Percentiles rank a stretch among this genome's conserved stretches.
Conservation (phyloP, 2,797 vertebrate genomes). For the Pipistrellus kuhlii region DNA sequence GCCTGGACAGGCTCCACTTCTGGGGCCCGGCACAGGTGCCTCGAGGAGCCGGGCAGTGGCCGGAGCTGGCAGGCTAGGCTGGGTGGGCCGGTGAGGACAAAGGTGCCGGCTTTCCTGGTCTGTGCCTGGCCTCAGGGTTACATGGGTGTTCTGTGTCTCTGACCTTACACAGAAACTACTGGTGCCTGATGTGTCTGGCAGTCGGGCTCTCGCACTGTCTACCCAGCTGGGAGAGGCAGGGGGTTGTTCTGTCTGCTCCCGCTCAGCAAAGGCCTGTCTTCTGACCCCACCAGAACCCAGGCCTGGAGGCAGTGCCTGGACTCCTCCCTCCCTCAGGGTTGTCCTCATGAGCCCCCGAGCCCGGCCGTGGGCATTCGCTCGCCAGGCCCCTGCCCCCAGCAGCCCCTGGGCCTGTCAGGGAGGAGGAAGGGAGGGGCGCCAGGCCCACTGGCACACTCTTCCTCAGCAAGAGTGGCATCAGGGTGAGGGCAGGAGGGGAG, state of each 20-base stretch:
- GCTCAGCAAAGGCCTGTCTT: no score
- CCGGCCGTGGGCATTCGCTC: accelerated
- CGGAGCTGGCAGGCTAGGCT: accelerated
- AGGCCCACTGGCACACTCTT: not conserved
- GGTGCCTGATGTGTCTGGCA: not conserved
- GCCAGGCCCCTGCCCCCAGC: not conserved
- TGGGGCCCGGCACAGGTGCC: accelerated
- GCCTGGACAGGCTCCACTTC: accelerated
- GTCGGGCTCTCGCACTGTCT: accelerated
- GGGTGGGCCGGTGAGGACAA: not conserved
- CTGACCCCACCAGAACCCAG: not conserved
- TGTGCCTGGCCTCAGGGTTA: accelerated
- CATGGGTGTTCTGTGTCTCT: not conserved
- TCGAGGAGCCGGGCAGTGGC: accelerated
- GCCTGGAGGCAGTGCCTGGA: no score
- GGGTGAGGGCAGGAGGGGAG: accelerated
- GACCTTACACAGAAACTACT: accelerated
- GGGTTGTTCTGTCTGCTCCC: accelerated
- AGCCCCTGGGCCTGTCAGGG: accelerated
- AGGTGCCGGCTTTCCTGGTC: accelerated
- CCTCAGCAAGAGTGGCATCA: not conserved
- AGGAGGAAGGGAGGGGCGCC: not conserved
- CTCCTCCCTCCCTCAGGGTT: no score
- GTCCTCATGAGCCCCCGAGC: accelerated
- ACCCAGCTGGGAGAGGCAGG: accelerated